A percentile compares a stretch with the other conserved stretches of the same genome.
These are phyloP conservation scores for Chrysaora quinquecirrha DNA, from an alignment of 30 jellyfish, hydroid and myxozoan species.

Conservation along the genomic window DNA sequence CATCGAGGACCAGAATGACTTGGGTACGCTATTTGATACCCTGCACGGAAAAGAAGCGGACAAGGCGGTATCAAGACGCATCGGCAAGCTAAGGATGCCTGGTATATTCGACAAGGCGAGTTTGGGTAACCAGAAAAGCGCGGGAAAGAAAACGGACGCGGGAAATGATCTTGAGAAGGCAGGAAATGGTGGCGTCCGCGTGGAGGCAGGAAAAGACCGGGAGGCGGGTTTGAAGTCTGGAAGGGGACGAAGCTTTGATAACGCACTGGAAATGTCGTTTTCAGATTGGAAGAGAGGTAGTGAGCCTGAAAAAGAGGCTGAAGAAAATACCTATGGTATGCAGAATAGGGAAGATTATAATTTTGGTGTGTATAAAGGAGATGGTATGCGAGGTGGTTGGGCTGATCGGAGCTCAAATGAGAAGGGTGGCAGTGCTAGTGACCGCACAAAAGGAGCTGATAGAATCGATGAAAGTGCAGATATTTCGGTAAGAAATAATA, in stretches of 20 bases:
- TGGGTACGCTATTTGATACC: constrained; percentile 41
- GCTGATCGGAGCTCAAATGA: neutral
- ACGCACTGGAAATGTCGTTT: constrained; percentile 33
- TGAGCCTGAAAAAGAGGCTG: neutral
- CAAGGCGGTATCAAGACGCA: constrained; percentile 8
- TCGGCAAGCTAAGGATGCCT: constrained; percentile 55
- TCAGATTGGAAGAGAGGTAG: constrained; percentile 29
- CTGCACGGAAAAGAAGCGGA: constrained; percentile 48
- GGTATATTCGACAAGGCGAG: neutral
- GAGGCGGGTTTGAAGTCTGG: too few species aligned
- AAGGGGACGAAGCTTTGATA: neutral
- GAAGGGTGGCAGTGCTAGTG: neutral
- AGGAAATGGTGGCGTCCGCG: too few species aligned
- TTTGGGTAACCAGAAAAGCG: neutral
- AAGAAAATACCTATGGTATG: neutral
- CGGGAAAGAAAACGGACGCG: neutral
- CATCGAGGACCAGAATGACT: constrained; percentile 46
- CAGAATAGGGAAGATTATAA: neutral
- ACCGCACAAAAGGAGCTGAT: neutral
- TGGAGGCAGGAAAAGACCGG: too few species aligned
- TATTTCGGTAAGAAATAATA: neutral
- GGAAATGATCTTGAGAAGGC: neutral
- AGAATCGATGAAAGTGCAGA: neutral
- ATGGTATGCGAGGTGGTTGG: neutral
- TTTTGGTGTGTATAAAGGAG: neutral